These are phyloP conservation scores for Gorsachius magnificus DNA, from an alignment of 2,797 vertebrate species.

Conservation along the genomic window DNA sequence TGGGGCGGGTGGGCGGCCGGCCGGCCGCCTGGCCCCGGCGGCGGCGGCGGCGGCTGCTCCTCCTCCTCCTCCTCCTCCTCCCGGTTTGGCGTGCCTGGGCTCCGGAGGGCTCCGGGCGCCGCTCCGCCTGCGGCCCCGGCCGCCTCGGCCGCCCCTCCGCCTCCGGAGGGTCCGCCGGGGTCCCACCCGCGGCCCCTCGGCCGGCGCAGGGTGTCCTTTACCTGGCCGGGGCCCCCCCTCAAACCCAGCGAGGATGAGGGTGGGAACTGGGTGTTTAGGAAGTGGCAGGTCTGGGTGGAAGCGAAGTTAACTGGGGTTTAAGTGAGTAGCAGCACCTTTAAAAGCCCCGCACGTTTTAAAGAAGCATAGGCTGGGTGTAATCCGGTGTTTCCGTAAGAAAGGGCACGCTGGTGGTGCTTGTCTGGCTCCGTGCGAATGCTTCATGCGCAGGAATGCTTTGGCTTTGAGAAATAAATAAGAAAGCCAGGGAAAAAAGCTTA, in stretches of 20 bases:
- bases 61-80: too few species aligned
- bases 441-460: rapidly evolving
- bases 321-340: not conserved
- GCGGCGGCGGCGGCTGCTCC: too few species aligned
- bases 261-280: rapidly evolving
- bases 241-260: rapidly evolving
- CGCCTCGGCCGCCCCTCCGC: not conserved
- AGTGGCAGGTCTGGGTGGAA: not conserved
- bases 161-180: not conserved
- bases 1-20: too few species aligned
- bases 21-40: too few species aligned
- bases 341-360: not conserved
- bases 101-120: not conserved
- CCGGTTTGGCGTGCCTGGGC: not conserved
- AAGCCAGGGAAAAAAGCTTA: not conserved
- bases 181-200: not conserved
- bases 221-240: not conserved
- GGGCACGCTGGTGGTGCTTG: rapidly evolving
- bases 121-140: not conserved
- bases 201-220: not conserved
- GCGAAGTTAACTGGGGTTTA: not conserved
- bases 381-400: not conserved
- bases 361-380: not conserved
- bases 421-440: not conserved
- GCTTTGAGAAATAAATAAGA: not conserved